Evolutionary conservation across 2,113 vertebrate species (phyloP).

Genomic region (Chinchilla lanigera): DNA sequence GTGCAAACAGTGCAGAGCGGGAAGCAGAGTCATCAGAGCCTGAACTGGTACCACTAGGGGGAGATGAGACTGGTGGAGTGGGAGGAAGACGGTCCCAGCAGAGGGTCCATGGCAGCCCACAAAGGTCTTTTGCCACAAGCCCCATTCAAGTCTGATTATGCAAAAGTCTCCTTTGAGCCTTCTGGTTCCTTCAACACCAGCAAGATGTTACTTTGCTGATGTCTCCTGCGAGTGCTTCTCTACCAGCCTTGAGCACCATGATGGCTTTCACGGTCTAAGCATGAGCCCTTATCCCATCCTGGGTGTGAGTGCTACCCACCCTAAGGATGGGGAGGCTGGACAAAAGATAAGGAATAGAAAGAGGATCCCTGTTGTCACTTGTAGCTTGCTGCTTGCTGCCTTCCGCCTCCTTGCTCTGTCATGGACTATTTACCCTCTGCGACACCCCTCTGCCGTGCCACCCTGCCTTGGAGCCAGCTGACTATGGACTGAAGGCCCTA

Average conservation of each 20-base stretch:
- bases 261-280: not conserved
- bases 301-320: too few species aligned
- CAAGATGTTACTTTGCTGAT: not conserved
- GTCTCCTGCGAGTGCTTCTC: not conserved
- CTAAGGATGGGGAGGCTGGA: too few species aligned
- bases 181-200: not conserved
- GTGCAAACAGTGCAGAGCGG: slow-evolving; percentile 93
- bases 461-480: too few species aligned
- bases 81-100: slow-evolving; percentile 88
- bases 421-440: too few species aligned
- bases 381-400: too few species aligned
- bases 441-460: too few species aligned
- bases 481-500: too few species aligned
- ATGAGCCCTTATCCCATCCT: not conserved
- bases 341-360: too few species aligned
- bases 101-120: slow-evolving; percentile 84
- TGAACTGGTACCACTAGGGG: slow-evolving; percentile 78
- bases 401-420: too few species aligned
- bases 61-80: slow-evolving; percentile 92
- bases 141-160: slow-evolving; percentile 79
- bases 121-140: slow-evolving; percentile 88
- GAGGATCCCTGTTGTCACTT: too few species aligned
- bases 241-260: not conserved
- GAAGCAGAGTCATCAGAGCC: slow-evolving; percentile 72
- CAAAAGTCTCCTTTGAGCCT: not conserved